Percentiles rank a stretch among this genome's conserved stretches.
These are phyloP conservation scores for Blastobasis adustella DNA, from an alignment of 2,888 invertebrate genomes.

Conservation along the genomic window DNA sequence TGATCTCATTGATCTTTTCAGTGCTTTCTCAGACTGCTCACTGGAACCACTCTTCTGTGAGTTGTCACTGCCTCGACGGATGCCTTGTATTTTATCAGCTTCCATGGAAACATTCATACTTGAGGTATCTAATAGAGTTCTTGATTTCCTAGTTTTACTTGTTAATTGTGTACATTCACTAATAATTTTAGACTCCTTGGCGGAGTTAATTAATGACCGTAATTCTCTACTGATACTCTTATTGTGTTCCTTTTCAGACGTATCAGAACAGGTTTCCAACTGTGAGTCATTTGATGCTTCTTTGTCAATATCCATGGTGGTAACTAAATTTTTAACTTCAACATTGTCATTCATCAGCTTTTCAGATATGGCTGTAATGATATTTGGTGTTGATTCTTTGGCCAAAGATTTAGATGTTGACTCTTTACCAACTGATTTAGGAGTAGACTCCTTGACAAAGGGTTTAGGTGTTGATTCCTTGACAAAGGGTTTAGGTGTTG, in stretches of 20 bases:
- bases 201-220: constrained; percentile 77
- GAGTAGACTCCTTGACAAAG: no score
- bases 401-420: neutral
- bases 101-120: constrained; percentile 54
- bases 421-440: neutral
- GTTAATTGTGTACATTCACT: constrained; percentile 74
- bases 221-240: constrained; percentile 74
- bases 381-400: no score
- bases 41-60: constrained; percentile 53
- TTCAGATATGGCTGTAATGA: no score
- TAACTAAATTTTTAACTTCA: neutral
- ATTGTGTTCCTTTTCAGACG: constrained; percentile 51
- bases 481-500: neutral
- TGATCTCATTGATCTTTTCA: constrained; percentile 74
- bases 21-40: constrained; percentile 48
- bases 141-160: constrained; percentile 63
- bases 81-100: constrained; percentile 39
- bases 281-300: constrained; percentile 48
- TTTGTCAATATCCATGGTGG: constrained; percentile 19
- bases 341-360: no score
- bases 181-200: constrained; percentile 80
- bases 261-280: constrained; percentile 33
- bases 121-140: constrained; percentile 56
- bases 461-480: neutral
- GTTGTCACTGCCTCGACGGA: constrained; percentile 45